phyloP scores from a whole-genome alignment of 2,797 vertebrate genomes.

The Ispidina picta region DNA sequence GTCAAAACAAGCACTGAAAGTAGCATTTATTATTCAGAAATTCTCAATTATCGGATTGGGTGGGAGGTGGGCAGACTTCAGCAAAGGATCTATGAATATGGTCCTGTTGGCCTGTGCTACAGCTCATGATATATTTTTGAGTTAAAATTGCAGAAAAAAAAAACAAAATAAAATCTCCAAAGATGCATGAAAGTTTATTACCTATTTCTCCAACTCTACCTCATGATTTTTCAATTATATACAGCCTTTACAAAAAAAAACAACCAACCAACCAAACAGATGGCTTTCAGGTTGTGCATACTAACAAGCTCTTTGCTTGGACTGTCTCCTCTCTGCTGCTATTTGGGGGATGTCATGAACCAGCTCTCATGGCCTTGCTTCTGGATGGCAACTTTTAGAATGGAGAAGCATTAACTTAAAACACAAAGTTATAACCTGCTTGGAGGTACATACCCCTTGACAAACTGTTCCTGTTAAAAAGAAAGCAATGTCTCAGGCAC shows the following conservation, averaged over 20 bases:
- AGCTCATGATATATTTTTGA: not conserved
- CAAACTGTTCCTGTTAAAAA: not conserved
- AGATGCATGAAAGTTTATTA: not conserved
- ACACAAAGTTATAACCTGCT: not conserved
- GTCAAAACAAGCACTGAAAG: not conserved
- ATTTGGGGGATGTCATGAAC: not conserved
- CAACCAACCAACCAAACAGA: not conserved
- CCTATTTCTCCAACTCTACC: not conserved
- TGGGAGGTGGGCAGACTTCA: not conserved
- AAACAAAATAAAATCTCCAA: not conserved
- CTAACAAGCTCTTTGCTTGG: not conserved
- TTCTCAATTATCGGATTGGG: not conserved
- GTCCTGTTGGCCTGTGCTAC: not conserved
- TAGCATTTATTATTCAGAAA: not conserved
- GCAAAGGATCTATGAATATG: not conserved
- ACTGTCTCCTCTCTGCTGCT: not conserved
- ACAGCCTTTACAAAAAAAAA: not conserved
- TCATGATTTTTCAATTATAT: not conserved
- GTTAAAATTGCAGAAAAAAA: not conserved
- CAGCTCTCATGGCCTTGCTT: not conserved
- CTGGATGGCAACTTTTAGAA: not conserved
- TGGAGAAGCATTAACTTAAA: not conserved
- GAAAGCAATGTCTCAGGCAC: not conserved
- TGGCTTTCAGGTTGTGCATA: not conserved
- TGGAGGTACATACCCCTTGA: not conserved